These are phyloP conservation scores for Pachypsylla venusta DNA, from an alignment of 1,140 invertebrate genomes.

Conservation along the genomic window DNA sequence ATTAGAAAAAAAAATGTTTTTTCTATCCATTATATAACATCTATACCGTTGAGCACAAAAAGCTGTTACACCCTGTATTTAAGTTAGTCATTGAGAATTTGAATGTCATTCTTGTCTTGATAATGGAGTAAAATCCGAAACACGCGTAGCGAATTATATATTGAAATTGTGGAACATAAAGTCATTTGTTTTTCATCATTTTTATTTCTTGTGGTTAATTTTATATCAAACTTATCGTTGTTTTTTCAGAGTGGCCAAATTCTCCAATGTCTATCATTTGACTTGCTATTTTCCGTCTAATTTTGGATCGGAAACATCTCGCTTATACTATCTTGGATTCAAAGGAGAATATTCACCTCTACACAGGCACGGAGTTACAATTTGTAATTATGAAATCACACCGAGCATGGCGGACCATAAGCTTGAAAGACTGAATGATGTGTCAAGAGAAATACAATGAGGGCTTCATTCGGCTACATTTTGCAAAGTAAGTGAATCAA, in stretches of 20 bases:
- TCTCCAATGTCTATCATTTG: conserved; percentile 73
- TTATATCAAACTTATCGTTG: conserved; percentile 16
- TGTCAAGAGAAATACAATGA: conserved; percentile 17
- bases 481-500: too few relatives aligned
- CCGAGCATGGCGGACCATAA: conserved; percentile 76
- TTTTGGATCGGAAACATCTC: conserved; percentile 67
- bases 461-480: too few relatives aligned
- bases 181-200: conserved; percentile 11
- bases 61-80: too few relatives aligned
- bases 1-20: too few relatives aligned
- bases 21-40: too few relatives aligned
- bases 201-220: conserved; percentile 10
- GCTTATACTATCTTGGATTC: conserved; percentile 89
- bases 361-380: conserved; percentile 72
- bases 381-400: conserved; percentile 73
- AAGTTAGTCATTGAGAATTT: too few relatives aligned
- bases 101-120: too few relatives aligned
- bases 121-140: too few relatives aligned
- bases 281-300: conserved; percentile 79
- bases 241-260: conserved; percentile 66
- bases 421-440: conserved; percentile 42
- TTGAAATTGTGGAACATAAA: background rate
- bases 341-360: conserved; percentile 76
- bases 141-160: background rate
- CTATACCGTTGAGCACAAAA: too few relatives aligned